Conservation (phyloP, 2,888 invertebrate genomes). For the Achlya flavicornis region DNA sequence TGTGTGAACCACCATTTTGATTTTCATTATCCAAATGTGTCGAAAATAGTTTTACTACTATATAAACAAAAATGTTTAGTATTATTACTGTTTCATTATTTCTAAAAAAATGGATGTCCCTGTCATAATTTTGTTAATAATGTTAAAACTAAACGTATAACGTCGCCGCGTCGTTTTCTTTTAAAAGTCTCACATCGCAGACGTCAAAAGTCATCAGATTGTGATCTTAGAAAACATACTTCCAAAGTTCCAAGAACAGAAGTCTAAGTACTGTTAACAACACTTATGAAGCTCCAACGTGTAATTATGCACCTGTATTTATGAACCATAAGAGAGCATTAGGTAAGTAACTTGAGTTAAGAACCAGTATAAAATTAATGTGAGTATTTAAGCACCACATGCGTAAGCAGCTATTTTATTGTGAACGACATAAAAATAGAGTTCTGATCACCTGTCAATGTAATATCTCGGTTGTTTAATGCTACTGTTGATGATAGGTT, state of each 20-base stretch:
- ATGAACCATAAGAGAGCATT: constrained; percentile 22
- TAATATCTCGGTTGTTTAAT: neutral
- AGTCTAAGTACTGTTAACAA: constrained; percentile 46
- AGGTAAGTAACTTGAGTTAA: constrained; percentile 17
- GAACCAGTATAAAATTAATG: constrained; percentile 29
- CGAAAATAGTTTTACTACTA: neutral
- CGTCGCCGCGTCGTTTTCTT: too few species aligned
- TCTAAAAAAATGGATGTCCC: too few species aligned
- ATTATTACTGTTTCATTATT: too few species aligned
- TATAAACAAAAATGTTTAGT: neutral
- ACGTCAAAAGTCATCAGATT: constrained; percentile 28
- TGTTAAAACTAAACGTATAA: too few species aligned
- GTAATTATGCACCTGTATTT: constrained; percentile 36
- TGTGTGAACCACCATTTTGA: neutral
- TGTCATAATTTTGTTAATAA: too few species aligned
- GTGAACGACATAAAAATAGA: constrained; percentile 27
- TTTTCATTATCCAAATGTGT: neutral
- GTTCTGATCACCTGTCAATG: constrained; percentile 27
- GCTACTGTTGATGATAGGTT: neutral
- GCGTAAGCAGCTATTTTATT: constrained; percentile 36
- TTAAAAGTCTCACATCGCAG: neutral
- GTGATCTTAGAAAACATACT: constrained; percentile 50
- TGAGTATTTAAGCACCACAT: constrained; percentile 1
- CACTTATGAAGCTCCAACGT: constrained; percentile 28
- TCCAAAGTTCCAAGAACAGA: constrained; percentile 43